Evolutionary conservation across 2,113 vertebrate genomes (phyloP).

Genomic region (Haemorhous mexicanus): DNA sequence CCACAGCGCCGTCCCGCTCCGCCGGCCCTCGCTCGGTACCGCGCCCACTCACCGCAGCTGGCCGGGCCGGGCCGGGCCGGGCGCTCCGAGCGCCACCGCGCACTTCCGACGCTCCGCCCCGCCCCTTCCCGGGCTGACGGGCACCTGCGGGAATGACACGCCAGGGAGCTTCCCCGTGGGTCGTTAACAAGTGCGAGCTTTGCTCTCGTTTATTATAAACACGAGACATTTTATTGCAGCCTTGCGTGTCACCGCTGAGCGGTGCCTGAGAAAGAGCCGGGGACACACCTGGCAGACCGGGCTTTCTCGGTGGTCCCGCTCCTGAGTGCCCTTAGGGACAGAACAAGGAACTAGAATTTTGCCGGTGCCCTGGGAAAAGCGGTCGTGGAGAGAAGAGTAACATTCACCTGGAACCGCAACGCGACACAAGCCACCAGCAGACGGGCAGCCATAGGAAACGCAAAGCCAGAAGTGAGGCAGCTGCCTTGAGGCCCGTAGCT

Average conservation of each 20-base stretch:
- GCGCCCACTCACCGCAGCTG: background rate
- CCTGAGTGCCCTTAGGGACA: background rate
- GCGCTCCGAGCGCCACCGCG: background rate
- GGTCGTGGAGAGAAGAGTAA: background rate
- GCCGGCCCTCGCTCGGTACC: background rate
- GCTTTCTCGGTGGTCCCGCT: background rate
- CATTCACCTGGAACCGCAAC: background rate
- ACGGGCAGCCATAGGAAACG: fast-evolving
- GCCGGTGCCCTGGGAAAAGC: background rate
- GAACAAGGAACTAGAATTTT: background rate
- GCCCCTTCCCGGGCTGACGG: background rate
- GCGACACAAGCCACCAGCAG: background rate
- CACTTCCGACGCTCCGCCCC: background rate
- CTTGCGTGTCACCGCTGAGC: background rate
- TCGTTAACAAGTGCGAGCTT: fast-evolving
- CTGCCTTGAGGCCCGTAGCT: background rate
- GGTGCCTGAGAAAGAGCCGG: background rate
- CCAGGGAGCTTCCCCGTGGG: fast-evolving
- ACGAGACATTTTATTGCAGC: fast-evolving
- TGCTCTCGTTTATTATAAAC: fast-evolving
- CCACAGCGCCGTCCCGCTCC: background rate
- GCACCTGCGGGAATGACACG: fast-evolving
- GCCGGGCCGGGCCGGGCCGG: background rate
- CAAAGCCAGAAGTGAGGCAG: background rate
- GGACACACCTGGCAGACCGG: background rate